phyloP scores from a whole-genome alignment of 2,113 vertebrate genomes.

The Cygnus atratus region DNA sequence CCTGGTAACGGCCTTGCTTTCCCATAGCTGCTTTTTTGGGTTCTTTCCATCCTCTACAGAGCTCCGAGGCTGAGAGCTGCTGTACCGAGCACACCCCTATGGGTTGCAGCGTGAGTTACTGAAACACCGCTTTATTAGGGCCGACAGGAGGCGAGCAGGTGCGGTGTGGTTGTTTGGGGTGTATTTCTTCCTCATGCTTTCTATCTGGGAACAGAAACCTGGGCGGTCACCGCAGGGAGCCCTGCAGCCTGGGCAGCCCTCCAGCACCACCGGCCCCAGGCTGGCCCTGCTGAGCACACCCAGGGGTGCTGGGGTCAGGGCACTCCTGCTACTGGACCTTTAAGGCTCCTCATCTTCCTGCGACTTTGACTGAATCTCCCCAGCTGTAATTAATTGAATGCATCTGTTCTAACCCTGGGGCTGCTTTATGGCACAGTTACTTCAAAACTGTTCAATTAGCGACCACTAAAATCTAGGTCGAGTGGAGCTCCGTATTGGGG shows the following conservation, averaged over 20 bases:
- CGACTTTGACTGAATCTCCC: slow-evolving; percentile 58
- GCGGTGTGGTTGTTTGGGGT: neutral
- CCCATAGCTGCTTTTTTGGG: neutral
- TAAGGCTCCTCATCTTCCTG: slow-evolving; percentile 8
- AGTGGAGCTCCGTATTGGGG: slow-evolving; percentile 56
- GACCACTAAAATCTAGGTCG: slow-evolving; percentile 87
- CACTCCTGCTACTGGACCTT: neutral
- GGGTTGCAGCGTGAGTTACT: neutral
- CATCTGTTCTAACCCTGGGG: slow-evolving; percentile 86
- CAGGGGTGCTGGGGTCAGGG: rapidly evolving
- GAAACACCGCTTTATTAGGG: neutral
- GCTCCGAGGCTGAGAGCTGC: neutral
- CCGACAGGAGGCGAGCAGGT: neutral
- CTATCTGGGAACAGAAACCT: neutral
- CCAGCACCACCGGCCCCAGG: neutral
- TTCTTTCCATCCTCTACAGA: neutral
- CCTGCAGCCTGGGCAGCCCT: neutral
- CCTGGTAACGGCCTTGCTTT: neutral
- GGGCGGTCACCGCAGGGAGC: neutral
- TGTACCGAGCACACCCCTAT: neutral
- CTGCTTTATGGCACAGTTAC: slow-evolving; percentile 89
- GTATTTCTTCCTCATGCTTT: neutral
- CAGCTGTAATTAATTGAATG: slow-evolving; percentile 88
- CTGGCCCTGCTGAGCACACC: neutral
- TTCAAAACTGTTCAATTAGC: slow-evolving; percentile 92